Evolutionary conservation across 1,140 invertebrate genomes (phyloP), one percentile per base, ranked within the genome.

Genomic region (Drosophila hydei): DNA sequence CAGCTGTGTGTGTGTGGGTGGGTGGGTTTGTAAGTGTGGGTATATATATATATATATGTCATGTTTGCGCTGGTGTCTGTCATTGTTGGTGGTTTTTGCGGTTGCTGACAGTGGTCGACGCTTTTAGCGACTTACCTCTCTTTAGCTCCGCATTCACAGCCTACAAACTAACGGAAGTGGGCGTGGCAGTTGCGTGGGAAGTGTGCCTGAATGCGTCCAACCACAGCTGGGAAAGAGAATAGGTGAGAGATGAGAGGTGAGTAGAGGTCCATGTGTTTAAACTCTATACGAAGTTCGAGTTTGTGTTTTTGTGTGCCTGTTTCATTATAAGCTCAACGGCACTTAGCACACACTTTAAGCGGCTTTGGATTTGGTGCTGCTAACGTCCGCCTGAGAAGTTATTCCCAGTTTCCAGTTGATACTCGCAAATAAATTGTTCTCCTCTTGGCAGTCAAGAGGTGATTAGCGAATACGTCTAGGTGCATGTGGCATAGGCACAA

Each of bases 321-420:
- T 84, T 75, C 81, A 81, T 85, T 85, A 85, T 78, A 77, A 81
- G 81, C 81, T 87, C 81, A 85, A 87, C 77, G 72, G 56, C 75
- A 87, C 81, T 85, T 87, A 75, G 80, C 77, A 87, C 81, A 77
- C 81, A 71, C 75, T 85, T 87, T 85, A 85, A 85, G 77, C 81
- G 69, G 81, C 77, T 85, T 85, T 87, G 62, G 74, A 79, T 76
- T 84, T 73, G 58, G 45, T 65, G 36, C 50, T 65, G 55, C 72
- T n/a, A n/a, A n/a, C n/a, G n/a, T n/a, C n/a, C 48, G 9, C 16
- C 42, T 25, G 67, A 65, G 14, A 36, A 11, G 12, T 23, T 47
- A 36, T 47, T 40, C 55, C 16, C 58, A 56, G 27, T 23, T 36
- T 43, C 2, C 50, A 64, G 27, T 48, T 27, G 14, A 14, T 14